These are phyloP conservation scores for Leuctra nigra DNA, from an alignment of 2,888 invertebrate species.

Conservation along the genomic window DNA sequence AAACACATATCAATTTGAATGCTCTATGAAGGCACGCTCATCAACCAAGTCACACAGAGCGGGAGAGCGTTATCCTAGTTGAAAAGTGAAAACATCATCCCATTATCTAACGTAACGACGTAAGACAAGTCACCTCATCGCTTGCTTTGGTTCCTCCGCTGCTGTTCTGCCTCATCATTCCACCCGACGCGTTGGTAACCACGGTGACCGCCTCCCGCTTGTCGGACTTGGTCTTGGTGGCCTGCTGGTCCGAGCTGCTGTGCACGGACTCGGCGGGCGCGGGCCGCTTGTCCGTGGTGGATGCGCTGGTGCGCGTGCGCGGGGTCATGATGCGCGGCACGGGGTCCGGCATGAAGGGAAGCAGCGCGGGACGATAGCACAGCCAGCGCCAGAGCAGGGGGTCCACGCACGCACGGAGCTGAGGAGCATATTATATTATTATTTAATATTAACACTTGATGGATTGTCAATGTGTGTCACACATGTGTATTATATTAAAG, in stretches of 20 bases:
- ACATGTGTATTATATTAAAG: too few species aligned
- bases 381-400: conserved; percentile 59
- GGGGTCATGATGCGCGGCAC: background rate
- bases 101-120: too few species aligned
- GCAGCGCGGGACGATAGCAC: conserved; percentile 41
- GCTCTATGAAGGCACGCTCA: too few species aligned
- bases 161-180: background rate
- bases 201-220: conserved; percentile 5
- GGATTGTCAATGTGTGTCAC: too few species aligned
- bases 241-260: conserved; percentile 41
- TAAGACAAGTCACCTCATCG: too few species aligned
- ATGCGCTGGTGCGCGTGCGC: background rate
- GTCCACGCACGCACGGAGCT: conserved; percentile 44
- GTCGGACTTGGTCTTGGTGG: background rate
- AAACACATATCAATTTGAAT: too few species aligned
- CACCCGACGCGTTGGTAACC: background rate
- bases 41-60: too few species aligned
- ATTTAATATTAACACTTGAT: too few species aligned
- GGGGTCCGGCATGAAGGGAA: background rate
- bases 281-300: conserved; percentile 36
- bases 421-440: too few species aligned
- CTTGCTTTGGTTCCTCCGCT: too few species aligned
- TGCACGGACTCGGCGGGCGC: conserved; percentile 46
- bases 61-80: too few species aligned
- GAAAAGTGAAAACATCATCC: too few species aligned